phyloP scores from a whole-genome alignment of 2,113 vertebrate species.

The Phalacrocorax brasilianus region DNA sequence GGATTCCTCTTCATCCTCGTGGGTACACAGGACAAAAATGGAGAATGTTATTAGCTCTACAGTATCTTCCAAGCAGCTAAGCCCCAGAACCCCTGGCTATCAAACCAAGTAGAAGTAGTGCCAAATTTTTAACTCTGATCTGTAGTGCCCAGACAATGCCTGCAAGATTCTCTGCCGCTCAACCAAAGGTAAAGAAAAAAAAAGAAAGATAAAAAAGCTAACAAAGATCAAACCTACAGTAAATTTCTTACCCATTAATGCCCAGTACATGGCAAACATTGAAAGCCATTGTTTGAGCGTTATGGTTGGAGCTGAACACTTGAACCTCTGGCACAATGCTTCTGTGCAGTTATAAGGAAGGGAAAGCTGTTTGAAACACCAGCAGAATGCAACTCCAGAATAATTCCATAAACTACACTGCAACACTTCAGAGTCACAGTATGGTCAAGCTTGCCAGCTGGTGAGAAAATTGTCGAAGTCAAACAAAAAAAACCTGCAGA shows the following conservation, averaged over 20 bases:
- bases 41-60: background rate
- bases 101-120: background rate
- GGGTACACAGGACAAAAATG: background rate
- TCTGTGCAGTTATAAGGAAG: background rate
- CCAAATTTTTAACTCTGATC: background rate
- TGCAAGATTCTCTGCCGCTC: background rate
- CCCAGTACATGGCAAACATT: background rate
- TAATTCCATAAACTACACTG: background rate
- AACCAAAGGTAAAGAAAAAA: background rate
- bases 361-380: background rate
- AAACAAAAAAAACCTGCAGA: background rate
- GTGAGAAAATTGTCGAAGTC: background rate
- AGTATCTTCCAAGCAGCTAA: background rate
- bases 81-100: background rate
- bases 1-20: background rate
- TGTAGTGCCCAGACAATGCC: accelerated
- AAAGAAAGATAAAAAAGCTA: background rate
- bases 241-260: background rate
- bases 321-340: background rate
- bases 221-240: background rate
- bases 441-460: background rate
- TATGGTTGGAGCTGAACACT: background rate
- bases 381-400: background rate
- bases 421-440: background rate
- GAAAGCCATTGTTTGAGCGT: background rate